phyloP scores from a whole-genome alignment of 2,113 vertebrate genomes.

The Phylloscopus trochilus region DNA sequence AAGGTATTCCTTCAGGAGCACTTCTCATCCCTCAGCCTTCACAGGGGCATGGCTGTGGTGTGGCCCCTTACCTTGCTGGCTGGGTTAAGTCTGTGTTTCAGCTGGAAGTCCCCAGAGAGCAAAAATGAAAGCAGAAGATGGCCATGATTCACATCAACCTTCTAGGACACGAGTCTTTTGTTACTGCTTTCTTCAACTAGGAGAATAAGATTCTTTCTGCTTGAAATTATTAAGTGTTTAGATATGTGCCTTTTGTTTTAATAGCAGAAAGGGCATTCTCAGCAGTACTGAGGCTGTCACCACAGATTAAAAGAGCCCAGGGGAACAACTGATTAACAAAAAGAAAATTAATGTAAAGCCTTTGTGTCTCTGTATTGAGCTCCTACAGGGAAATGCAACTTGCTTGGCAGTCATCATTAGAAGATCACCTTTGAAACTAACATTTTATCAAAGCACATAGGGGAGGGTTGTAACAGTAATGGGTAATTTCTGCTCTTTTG shows the following conservation, averaged over 20 bases:
- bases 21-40: neutral
- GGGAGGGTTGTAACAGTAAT: neutral
- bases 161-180: neutral
- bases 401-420: neutral
- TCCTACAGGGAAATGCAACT: neutral
- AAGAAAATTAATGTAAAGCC: neutral
- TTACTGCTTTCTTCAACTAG: neutral
- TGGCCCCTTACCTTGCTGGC: neutral
- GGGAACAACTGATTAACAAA: neutral
- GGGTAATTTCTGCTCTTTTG: neutral
- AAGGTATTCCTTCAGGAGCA: neutral
- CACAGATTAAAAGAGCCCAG: neutral
- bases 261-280: neutral
- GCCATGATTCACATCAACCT: neutral
- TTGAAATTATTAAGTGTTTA: neutral
- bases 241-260: neutral
- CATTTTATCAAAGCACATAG: neutral
- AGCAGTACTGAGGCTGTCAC: neutral
- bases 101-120: neutral
- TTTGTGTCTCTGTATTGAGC: neutral
- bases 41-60: neutral
- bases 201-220: neutral
- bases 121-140: constrained; percentile 19
- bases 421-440: neutral
- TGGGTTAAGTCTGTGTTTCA: neutral